phyloP scores from a whole-genome alignment of 2,888 invertebrate species.

The Drosophila birchii region DNA sequence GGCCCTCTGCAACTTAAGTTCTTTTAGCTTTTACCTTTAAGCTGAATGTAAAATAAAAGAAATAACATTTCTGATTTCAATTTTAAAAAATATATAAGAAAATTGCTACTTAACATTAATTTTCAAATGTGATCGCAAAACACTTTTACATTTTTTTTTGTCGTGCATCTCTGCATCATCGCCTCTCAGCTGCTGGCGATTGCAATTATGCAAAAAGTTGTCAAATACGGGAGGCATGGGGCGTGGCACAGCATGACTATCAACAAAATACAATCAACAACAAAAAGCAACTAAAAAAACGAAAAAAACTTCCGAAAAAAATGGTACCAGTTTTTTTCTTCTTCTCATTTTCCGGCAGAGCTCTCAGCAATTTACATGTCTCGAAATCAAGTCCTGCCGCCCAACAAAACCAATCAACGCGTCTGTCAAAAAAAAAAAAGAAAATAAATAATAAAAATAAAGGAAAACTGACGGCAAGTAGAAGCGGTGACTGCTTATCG shows the following conservation, averaged over 20 bases:
- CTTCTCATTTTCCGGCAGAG: slow-evolving; percentile 25
- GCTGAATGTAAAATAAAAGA: too few relatives aligned
- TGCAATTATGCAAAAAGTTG: slow-evolving; percentile 78
- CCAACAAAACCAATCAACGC: slow-evolving; percentile 82
- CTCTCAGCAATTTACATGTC: slow-evolving; percentile 82
- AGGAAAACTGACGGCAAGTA: slow-evolving; percentile 50
- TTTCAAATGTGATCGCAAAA: neutral
- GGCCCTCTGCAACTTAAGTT: neutral
- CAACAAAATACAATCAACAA: slow-evolving; percentile 70
- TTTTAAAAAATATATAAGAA: too few relatives aligned
- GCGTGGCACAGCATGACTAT: slow-evolving; percentile 67
- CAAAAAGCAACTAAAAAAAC: slow-evolving; percentile 34
- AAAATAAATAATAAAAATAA: neutral
- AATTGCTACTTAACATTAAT: neutral
- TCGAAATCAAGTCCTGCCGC: slow-evolving; percentile 45
- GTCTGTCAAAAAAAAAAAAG: slow-evolving; percentile 56
- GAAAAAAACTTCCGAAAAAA: slow-evolving; percentile 58
- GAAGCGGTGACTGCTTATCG: slow-evolving; percentile 75
- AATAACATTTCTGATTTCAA: too few relatives aligned
- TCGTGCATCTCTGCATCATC: neutral
- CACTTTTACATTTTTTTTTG: neutral
- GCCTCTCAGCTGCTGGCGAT: slow-evolving; percentile 27
- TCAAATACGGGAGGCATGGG: slow-evolving; percentile 60
- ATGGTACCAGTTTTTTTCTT: slow-evolving; percentile 72
- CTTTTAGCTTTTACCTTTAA: too few relatives aligned